These are phyloP conservation scores for Sylvicola cinctus DNA, from an alignment of 2,888 invertebrate genomes.

Conservation along the genomic window DNA sequence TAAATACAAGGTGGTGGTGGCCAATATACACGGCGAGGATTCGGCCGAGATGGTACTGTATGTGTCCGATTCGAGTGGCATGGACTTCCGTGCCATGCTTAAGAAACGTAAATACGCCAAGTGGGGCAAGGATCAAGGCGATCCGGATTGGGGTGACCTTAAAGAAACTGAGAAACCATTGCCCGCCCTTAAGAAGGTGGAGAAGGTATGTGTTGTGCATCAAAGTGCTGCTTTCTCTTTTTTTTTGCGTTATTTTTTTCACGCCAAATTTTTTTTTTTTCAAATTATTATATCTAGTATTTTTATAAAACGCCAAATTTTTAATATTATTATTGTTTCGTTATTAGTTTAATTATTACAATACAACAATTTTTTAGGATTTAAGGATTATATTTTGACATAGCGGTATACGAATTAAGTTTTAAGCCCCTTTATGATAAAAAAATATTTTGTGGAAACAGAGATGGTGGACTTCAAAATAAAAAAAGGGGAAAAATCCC, in stretches of 20 bases:
- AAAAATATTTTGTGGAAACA: too few relatives aligned
- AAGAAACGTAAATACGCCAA: slow-evolving; percentile 90
- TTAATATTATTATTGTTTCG: too few relatives aligned
- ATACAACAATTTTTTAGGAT: too few relatives aligned
- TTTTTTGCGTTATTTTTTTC: neutral
- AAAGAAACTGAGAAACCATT: slow-evolving; percentile 78
- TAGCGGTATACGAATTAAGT: too few relatives aligned
- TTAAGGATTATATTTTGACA: too few relatives aligned
- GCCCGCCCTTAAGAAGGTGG: slow-evolving; percentile 77
- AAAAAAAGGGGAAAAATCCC: too few relatives aligned
- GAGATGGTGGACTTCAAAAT: too few relatives aligned
- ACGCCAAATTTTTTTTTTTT: slow-evolving; percentile 1
- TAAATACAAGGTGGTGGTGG: slow-evolving; percentile 79
- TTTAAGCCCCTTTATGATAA: too few relatives aligned
- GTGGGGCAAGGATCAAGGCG: slow-evolving; percentile 80
- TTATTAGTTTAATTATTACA: too few relatives aligned
- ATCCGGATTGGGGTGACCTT: slow-evolving; percentile 82
- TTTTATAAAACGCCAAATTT: too few relatives aligned
- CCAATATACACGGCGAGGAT: slow-evolving; percentile 89
- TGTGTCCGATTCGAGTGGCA: slow-evolving; percentile 91
- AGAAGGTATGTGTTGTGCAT: slow-evolving; percentile 50
- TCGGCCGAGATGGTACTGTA: slow-evolving; percentile 89
- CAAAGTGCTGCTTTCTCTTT: neutral
- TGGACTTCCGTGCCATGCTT: slow-evolving; percentile 97
- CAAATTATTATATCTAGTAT: neutral